A percentile compares a stretch with the other conserved stretches of the same genome.
Conservation (phyloP, 2,113 vertebrate genomes). For the Malurus cyaneus region DNA sequence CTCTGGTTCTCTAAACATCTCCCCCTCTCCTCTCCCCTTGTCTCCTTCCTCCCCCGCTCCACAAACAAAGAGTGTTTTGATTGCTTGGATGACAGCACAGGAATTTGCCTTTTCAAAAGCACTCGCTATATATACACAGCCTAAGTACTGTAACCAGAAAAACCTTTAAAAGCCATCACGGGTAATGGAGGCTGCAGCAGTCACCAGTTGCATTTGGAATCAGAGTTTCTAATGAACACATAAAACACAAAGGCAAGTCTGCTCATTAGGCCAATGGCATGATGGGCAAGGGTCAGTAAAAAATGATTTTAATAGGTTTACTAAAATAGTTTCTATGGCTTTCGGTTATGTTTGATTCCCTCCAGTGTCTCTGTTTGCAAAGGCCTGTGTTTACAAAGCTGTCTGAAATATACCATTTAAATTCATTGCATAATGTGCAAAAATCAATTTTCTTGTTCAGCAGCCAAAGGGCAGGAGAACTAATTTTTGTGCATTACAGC, state of each 20-base stretch:
- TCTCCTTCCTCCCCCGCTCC: not conserved
- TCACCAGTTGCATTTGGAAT: not conserved
- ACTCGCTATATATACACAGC: not conserved
- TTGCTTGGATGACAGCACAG: slow-evolving; percentile 56
- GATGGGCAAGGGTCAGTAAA: slow-evolving; percentile 9
- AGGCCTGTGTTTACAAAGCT: slow-evolving; percentile 36
- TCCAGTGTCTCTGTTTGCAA: slow-evolving; percentile 11
- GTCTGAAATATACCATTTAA: slow-evolving; percentile 34
- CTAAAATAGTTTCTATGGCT: not conserved
- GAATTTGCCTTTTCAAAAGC: slow-evolving; percentile 51
- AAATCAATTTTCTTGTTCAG: slow-evolving; percentile 51
- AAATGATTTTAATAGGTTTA: not conserved
- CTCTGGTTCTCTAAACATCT: not conserved
- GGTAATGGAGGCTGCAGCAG: not conserved
- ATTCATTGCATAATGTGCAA: slow-evolving; percentile 42
- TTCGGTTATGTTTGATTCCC: not conserved
- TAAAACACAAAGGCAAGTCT: not conserved
- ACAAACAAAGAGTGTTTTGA: slow-evolving; percentile 53
- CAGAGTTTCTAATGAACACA: not conserved
- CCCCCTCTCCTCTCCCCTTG: not conserved
- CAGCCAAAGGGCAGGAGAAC: slow-evolving; percentile 42
- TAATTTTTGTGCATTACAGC: slow-evolving; percentile 21
- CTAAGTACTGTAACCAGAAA: slow-evolving; percentile 15
- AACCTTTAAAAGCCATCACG: not conserved
- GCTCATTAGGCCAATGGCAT: not conserved